Conservation (phyloP, 2,888 invertebrate genomes). For the Arge pagana region DNA sequence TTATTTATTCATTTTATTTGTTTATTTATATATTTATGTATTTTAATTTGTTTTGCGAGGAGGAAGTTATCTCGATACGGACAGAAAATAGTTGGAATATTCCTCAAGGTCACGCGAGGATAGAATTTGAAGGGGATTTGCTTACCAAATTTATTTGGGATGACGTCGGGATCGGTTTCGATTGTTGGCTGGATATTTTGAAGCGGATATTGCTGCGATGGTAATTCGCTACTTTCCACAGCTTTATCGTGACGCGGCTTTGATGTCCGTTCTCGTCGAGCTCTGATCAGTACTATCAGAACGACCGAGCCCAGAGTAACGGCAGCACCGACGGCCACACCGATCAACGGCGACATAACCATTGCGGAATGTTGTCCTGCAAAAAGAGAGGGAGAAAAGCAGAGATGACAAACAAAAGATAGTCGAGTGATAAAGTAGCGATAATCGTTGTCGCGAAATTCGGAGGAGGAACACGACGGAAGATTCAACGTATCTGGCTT, state of each 20-base stretch:
- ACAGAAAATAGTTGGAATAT: too few species aligned
- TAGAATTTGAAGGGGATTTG: too few species aligned
- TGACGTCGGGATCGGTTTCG: slow-evolving; percentile 74
- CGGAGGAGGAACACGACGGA: too few species aligned
- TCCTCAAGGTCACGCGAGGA: too few species aligned
- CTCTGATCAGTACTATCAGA: slow-evolving; percentile 60
- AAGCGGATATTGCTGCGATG: slow-evolving; percentile 48
- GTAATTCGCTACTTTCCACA: slow-evolving; percentile 49
- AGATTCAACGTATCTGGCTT: too few species aligned
- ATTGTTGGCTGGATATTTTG: slow-evolving; percentile 57
- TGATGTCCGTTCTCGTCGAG: slow-evolving; percentile 56
- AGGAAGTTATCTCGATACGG: too few species aligned
- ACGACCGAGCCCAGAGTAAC: slow-evolving; percentile 62
- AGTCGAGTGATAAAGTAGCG: background rate
- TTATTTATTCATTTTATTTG: too few species aligned
- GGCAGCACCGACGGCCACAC: slow-evolving; percentile 62
- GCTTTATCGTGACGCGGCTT: slow-evolving; percentile 47
- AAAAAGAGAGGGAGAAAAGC: slow-evolving; percentile 30
- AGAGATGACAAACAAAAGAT: slow-evolving; percentile 29
- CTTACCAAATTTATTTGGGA: slow-evolving; percentile 76
- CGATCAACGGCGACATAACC: slow-evolving; percentile 63
- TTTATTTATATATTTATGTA: too few species aligned
- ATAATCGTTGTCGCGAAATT: background rate
- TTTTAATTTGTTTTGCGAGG: too few species aligned
- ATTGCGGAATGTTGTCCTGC: slow-evolving; percentile 64